A percentile compares a stretch with the other conserved stretches of the same genome.
Conservation (phyloP, 2,888 invertebrate genomes). For the Cheilosia pagana region DNA sequence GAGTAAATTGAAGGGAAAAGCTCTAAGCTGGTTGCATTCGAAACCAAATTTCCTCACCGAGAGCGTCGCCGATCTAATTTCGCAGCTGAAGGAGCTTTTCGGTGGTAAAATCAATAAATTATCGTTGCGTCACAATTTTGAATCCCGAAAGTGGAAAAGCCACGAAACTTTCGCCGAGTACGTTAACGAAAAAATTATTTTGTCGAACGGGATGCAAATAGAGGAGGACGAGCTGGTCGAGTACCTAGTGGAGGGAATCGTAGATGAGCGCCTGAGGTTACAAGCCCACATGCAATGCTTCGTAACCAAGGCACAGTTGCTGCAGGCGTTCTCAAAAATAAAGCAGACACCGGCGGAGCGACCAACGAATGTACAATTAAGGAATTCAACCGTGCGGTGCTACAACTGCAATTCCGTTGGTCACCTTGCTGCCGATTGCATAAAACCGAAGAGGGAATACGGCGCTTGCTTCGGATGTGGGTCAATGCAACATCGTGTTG, state of each 20-base stretch:
- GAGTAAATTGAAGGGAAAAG: not conserved
- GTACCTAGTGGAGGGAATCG: constrained; percentile 18
- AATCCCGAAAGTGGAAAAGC: constrained; percentile 21
- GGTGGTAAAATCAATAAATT: not conserved
- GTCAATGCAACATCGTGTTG: too few species aligned
- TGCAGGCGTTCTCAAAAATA: constrained; percentile 50
- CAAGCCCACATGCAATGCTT: constrained; percentile 15
- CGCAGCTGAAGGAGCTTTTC: not conserved
- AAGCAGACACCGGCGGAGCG: constrained; percentile 3
- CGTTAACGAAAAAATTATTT: constrained; percentile 15
- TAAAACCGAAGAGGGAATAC: constrained; percentile 23
- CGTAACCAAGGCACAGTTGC: constrained; percentile 28
- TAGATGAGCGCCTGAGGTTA: not conserved
- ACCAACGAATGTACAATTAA: not conserved
- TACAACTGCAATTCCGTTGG: constrained; percentile 9
- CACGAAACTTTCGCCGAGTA: constrained; percentile 9
- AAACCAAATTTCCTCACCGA: not conserved
- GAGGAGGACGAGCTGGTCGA: constrained; percentile 19
- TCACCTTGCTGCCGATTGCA: constrained; percentile 5
- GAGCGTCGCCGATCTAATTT: not conserved
- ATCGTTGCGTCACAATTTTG: not conserved
- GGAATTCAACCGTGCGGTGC: not conserved
- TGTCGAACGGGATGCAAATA: constrained; percentile 6
- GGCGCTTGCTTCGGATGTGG: too few species aligned
- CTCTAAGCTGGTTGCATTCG: not conserved